Base-by-base conservation (phyloP, 2,113 vertebrate genomes). In the Arizona elegans region DNA sequence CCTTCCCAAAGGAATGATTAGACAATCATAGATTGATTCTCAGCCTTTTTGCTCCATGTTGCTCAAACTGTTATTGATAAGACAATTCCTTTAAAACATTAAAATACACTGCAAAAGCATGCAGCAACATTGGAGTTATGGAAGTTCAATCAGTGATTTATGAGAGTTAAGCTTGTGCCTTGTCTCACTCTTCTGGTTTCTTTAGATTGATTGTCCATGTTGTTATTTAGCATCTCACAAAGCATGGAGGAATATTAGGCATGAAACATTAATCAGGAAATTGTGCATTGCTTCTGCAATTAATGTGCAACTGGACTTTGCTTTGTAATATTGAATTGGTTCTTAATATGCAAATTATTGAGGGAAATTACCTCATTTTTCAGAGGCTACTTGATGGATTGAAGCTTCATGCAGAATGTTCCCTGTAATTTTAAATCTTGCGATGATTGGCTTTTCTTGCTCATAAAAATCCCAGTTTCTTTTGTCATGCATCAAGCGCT, bases 231-330 rank as follows among this genome's bases (percentile, higher is more conserved):
- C 94, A 96, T 97, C 95, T 97, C 96, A 97, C 95, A 97, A 96
- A 97, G 94, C 96, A 94, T 17, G 54, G 94, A 96, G 90, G 94
- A 97, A 97, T 97, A 97, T 96, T 97, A 97, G 97, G 96, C 97
- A 98, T 98, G 98, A 99, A 97, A 98, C 98, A 99, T 99, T 99
- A 99, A 99, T 99, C 99, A 98, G 98, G 98, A 99, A 99, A 99
- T 99, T 98, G 98, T 98, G 98, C 99, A 98, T 99, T 98, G 98
- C 98, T 98, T 98, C 98, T 98, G 97, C 98, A 99, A 99, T 98
- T 98, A 98, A 98, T 98, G 98, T 98, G 98, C 97, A 98, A 98
- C 98, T 98, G 98, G 98, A 98, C 99, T 98, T 99, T 97, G 98
- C 98, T 98, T 98, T 98, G 98, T 98, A 98, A 98, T 99, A 98